Evolutionary conservation across 2,113 vertebrate genomes (phyloP).

Genomic region (Gasterosteus nipponicus): DNA sequence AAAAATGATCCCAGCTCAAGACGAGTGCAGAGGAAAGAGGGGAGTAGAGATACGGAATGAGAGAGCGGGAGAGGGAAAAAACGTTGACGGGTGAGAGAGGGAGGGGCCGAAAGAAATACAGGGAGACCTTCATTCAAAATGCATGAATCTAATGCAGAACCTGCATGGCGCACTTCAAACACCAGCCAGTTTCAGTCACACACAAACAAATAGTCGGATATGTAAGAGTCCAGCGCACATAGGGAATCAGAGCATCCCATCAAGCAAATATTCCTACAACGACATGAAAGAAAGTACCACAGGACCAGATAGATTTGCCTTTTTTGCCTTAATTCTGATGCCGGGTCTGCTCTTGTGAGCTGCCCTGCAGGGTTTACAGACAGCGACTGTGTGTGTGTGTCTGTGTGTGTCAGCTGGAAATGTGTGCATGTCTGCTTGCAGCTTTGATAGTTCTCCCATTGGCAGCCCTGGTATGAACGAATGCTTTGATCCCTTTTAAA

Average conservation of each 20-base stretch:
- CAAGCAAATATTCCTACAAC: not conserved
- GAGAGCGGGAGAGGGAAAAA: not conserved
- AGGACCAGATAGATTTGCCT: not conserved
- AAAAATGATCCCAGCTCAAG: constrained; percentile 44
- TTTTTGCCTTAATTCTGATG: not conserved
- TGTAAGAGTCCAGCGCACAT: not conserved
- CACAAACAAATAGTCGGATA: not conserved
- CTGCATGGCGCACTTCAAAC: constrained; percentile 24
- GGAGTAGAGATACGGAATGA: not conserved
- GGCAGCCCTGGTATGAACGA: constrained; percentile 47
- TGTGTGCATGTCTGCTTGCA: constrained; percentile 10
- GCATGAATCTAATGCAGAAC: constrained; percentile 39
- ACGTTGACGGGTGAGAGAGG: not conserved
- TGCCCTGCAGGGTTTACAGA: constrained; percentile 12
- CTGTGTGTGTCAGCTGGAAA: constrained; percentile 2
- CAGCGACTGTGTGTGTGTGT: not conserved
- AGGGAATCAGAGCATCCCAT: not conserved
- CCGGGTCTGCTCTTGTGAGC: not conserved
- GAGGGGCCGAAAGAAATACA: not conserved
- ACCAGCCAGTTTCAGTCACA: not conserved
- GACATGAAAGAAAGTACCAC: not conserved
- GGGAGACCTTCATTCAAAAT: constrained; percentile 51
- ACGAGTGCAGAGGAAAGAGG: constrained; percentile 13
- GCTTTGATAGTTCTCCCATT: constrained; percentile 57
- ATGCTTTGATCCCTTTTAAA: constrained; percentile 71